Conservation (phyloP, 2,888 invertebrate genomes). For the Geotrupes spiniger region DNA sequence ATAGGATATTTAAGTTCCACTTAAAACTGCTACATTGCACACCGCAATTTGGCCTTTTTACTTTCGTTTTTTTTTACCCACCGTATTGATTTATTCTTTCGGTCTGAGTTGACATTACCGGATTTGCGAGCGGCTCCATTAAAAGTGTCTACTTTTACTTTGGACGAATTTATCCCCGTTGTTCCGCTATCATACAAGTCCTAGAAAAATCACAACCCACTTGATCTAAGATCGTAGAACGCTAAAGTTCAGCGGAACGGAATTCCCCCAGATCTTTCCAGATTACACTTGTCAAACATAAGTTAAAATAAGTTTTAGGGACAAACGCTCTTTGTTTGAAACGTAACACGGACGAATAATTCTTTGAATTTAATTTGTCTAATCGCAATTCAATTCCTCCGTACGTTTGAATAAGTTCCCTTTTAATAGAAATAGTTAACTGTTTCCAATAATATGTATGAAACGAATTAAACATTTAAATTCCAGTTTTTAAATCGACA, state of each 20-base stretch:
- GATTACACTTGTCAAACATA: slow-evolving; percentile 28
- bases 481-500: too few relatives aligned
- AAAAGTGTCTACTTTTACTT: too few relatives aligned
- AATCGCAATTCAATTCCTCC: slow-evolving; percentile 1
- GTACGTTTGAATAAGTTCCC: neutral
- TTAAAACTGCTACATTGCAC: slow-evolving; percentile 1
- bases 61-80: too few relatives aligned
- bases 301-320: slow-evolving; percentile 25
- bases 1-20: slow-evolving; percentile 14
- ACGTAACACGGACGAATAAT: slow-evolving; percentile 4
- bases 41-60: too few relatives aligned
- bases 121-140: too few relatives aligned
- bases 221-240: slow-evolving; percentile 1
- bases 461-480: too few relatives aligned
- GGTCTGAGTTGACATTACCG: too few relatives aligned
- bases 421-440: slow-evolving; percentile 1
- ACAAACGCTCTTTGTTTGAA: slow-evolving; percentile 7
- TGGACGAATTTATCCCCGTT: neutral
- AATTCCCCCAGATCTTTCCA: slow-evolving; percentile 2
- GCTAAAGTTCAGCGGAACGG: slow-evolving; percentile 1
- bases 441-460: slow-evolving; percentile 1
- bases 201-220: slow-evolving; percentile 5
- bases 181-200: neutral
- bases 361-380: slow-evolving; percentile 4
- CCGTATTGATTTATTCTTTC: too few relatives aligned